Evolutionary conservation across 2,113 vertebrate genomes (phyloP), one percentile per base, ranked within the genome.

Genomic region (Garra rufa): DNA sequence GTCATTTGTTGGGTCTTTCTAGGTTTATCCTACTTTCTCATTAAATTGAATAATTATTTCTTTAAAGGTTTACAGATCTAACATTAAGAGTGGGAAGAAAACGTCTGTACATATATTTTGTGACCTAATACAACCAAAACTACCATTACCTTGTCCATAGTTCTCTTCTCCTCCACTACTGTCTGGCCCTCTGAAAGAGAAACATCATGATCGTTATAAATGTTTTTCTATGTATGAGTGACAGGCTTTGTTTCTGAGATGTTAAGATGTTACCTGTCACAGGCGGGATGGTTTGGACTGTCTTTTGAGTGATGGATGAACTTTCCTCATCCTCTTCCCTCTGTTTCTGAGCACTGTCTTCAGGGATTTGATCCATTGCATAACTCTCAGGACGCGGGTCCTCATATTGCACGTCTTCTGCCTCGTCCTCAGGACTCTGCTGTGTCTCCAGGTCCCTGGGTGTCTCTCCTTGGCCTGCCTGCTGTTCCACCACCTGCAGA

Each of bases 401-500:
- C 14, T 61, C 75, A 50, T 61, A 41, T 21, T 87, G 86, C 85
- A 91, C 76, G 79, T 93, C 88, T 78, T 90, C 88, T 0, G 87
- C 83, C 91, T 3, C 88, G 19, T 81, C 19, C 48, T 70, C 79
- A 34, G 57, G 44, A 13, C 55, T 19, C n/a, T 43, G 9, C 46
- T 84, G 52, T 55, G 30, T 73, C 17, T 81, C 43, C 38, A 84
- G 34, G 28, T 85, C 78, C 76, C 82, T 70, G 13, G 78, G 85
- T 48, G 3, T 55, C n/a, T 87, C 70, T 83, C 67, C 75, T 19
- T 85, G 79, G 30, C 83, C 83, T 50, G 86, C 80, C 24, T 89
- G 93, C 4, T 85, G 55, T 52, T 91, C 94, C 21, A 90, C 92
- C 1, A 93, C 90, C 76, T 94, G 96, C 84, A 96, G 85, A 14